Evolutionary conservation across 2,888 invertebrate genomes (phyloP).

Genomic region (Aplocera efformata): DNA sequence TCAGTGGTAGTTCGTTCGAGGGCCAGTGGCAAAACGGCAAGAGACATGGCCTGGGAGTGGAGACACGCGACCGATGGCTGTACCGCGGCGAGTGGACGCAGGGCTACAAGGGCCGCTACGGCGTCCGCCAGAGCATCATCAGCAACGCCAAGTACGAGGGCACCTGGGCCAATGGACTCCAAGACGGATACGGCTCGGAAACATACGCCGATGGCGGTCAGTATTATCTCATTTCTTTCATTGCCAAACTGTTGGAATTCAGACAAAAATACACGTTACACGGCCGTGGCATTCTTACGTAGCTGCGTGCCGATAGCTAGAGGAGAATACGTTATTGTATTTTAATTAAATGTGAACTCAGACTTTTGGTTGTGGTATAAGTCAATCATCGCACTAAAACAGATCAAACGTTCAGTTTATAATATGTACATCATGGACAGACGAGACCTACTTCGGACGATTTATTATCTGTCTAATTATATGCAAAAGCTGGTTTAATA

Average conservation of each 20-base stretch:
- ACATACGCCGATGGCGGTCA: constrained; percentile 99
- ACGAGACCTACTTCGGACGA: too few relatives aligned
- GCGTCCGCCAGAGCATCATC: constrained; percentile 96
- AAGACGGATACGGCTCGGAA: constrained; percentile 99
- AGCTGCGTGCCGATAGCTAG: constrained; percentile 34
- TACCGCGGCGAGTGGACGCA: constrained; percentile 99
- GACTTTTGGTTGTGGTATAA: constrained; percentile 2
- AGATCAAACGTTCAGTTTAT: constrained; percentile 8
- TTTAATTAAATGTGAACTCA: constrained; percentile 32
- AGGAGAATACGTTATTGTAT: constrained; percentile 42
- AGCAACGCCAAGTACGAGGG: constrained; percentile 98
- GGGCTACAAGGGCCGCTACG: constrained; percentile 99
- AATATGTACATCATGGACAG: too few relatives aligned
- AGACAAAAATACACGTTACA: constrained; percentile 64
- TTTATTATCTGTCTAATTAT: too few relatives aligned
- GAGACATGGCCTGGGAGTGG: constrained; percentile 98
- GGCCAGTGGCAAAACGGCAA: constrained; percentile 99
- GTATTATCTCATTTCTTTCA: constrained; percentile 61
- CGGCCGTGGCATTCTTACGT: constrained; percentile 57
- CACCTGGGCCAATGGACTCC: constrained; percentile 98
- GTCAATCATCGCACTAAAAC: constrained; percentile 9
- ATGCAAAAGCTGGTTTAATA: too few relatives aligned
- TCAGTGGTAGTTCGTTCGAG: constrained; percentile 96
- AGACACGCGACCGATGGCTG: constrained; percentile 97
- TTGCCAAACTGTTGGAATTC: constrained; percentile 59